These are phyloP conservation scores for Phthorimaea operculella DNA, from an alignment of 1,140 invertebrate species.

Conservation along the genomic window DNA sequence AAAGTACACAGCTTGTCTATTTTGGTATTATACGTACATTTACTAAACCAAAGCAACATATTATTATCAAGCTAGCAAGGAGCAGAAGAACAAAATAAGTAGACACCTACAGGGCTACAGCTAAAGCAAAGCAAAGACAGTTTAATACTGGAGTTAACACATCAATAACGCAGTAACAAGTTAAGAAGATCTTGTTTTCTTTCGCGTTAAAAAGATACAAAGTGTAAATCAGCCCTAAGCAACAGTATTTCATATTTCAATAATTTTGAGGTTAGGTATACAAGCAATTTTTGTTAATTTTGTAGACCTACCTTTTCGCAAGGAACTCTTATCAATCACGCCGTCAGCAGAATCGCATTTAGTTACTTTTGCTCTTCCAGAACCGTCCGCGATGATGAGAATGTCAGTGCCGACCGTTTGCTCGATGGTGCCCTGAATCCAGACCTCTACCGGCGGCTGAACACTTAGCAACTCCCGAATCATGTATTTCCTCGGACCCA, in stretches of 20 bases:
- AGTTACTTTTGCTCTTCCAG: conserved; percentile 43
- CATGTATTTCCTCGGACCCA: conserved; percentile 45
- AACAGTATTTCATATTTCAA: too few relatives aligned
- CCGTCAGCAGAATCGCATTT: conserved; percentile 49
- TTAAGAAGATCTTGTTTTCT: too few relatives aligned
- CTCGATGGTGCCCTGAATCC: conserved; percentile 56
- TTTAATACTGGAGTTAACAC: too few relatives aligned
- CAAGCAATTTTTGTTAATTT: neutral
- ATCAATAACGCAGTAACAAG: too few relatives aligned
- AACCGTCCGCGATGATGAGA: conserved; percentile 47
- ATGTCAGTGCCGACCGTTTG: conserved; percentile 46
- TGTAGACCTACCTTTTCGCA: conserved; percentile 31
- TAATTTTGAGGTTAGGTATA: neutral
- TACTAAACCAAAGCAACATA: too few relatives aligned
- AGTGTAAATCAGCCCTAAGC: neutral
- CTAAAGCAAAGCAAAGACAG: too few relatives aligned
- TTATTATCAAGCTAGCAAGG: too few relatives aligned
- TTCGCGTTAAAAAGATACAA: too few relatives aligned
- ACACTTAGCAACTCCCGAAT: conserved; percentile 44
- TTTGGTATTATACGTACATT: too few relatives aligned
- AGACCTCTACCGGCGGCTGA: conserved; percentile 42
- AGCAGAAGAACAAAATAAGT: too few relatives aligned
- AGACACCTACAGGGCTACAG: too few relatives aligned
- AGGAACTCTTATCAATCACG: conserved; percentile 37
- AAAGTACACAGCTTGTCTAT: too few relatives aligned